Evolutionary conservation across 1,140 invertebrate genomes (phyloP).

Genomic region (Conus betulinus): DNA sequence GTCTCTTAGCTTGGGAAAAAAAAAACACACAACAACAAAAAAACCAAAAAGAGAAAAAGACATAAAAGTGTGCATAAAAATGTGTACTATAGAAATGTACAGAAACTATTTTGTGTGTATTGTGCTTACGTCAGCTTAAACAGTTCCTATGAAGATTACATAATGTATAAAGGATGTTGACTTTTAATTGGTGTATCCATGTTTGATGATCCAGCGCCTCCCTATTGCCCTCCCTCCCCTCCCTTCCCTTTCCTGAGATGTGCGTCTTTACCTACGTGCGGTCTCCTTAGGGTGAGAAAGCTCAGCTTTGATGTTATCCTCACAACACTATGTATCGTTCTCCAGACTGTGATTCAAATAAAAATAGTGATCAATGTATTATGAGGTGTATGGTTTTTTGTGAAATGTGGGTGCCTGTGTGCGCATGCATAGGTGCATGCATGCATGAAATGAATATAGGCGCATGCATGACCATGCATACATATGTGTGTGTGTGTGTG

Average conservation of each 20-base stretch:
- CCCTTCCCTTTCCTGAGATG: not conserved
- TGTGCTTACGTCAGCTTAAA: not conserved
- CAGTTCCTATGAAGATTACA: not conserved
- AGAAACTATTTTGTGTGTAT: not conserved
- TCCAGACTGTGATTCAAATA: conserved; percentile 32
- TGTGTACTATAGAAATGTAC: not conserved
- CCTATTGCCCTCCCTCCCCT: not conserved
- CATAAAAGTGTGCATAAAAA: too few relatives aligned
- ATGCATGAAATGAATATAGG: not conserved
- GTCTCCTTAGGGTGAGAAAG: not conserved
- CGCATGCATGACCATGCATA: not conserved
- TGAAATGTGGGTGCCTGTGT: conserved; percentile 9
- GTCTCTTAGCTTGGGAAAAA: too few relatives aligned
- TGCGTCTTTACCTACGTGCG: not conserved
- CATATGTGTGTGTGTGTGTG: too few relatives aligned
- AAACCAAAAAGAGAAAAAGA: not conserved
- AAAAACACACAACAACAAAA: not conserved
- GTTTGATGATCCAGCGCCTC: not conserved
- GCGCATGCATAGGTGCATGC: not conserved
- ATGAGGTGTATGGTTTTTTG: not conserved
- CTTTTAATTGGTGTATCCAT: not conserved
- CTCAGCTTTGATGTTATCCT: conserved; percentile 7
- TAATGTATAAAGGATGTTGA: not conserved
- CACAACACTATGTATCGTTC: conserved; percentile 21
- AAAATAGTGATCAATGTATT: conserved; percentile 27